Evolutionary conservation across 2,113 vertebrate species (phyloP), one percentile per base, ranked within the genome.

Genomic region (Erpornis zantholeuca): DNA sequence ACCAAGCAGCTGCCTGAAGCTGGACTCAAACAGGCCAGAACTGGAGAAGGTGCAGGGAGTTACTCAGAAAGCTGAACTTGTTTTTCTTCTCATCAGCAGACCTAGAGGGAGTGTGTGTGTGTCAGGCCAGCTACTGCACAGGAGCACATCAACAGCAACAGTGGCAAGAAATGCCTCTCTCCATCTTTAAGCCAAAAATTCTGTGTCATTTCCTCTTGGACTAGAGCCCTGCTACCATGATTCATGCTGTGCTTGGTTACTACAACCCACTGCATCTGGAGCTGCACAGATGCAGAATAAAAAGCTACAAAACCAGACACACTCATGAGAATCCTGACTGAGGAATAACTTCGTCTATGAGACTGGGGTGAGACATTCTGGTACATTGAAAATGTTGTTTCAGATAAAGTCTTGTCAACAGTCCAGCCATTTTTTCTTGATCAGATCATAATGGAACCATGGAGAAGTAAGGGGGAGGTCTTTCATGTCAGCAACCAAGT

Each of bases 141-240:
- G 53, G 47, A 83, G 27, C 33, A 73, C 33, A 38, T 21, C 31
- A 61, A 36, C 6, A 91, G 36, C 63, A 86, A 33, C 35, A 66
- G 65, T 25, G 17, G 29, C 66, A 66, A 91, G 69, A 89, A 92
- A 89, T 63, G 72, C 38, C 25, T 91, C 35, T 28, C 87, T 91
- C 60, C 49, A n/a, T 63, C 27, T 50, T 70, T 27, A 54, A 57
- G 64, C 54, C 38, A 88, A 95, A 89, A 92, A 63, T n/a, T 3
- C n/a, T 23, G 9, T 73, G 33, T 94, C 78, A 72, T 94, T 87
- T 91, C 66, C 90, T 82, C 57, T 91, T 82, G 90, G 73, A 82
- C 38, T 22, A 44, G 35, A 84, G 73, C 73, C 61, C 78, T 82
- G 52, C 49, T 84, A 66, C 52, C 75, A 47, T 89, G 69, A 84